Evolutionary conservation across 2,888 invertebrate genomes (phyloP), one percentile per base, ranked within the genome.

Genomic region (Lacanobia wlatinum): DNA sequence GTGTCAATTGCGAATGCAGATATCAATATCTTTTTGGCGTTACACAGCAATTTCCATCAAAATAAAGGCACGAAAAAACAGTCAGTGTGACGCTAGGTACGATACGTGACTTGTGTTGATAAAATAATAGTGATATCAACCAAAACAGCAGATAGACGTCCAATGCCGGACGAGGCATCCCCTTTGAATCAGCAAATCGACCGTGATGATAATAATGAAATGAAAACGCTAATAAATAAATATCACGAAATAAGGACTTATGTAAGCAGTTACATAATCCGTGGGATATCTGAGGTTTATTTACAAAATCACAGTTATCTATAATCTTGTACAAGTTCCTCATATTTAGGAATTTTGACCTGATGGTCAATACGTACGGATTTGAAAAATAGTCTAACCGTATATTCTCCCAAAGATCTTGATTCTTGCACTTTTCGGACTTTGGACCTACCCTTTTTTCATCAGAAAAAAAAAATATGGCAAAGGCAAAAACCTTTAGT

Each of bases 401-500:
- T 4, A 66, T 38, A 4, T 38, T 50, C 12, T 16, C 1, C 4
- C 10, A 5, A 70, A 38, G 4, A n/a, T 58, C 5, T 8, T 21
- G 5, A 46, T 46, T 38, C 50, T 48, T 52, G 18, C 12, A 21
- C 38, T 34, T 52, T 61, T 79, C 1, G 34, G 52, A 59, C 70
- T 59, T 78, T 81, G 28, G 16, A 80, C 64, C 40, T 28, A 7
- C 14, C 10, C 14, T 52, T 48, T 34, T 48, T 43, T 14, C 2
- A 16, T 16, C 5, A 10, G 1, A 7, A 16, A 53, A 81, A 28
- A 62, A 77, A 53, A 52, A 58, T 18, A 55, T 69, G 21, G 61
- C 50, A 23, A 50, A 58, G n/a, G n/a, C 40, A 78, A 79, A 78
- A 59, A 67, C 14, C 46, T 9, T 16, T 2, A 21, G 34, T 16